These are phyloP conservation scores for Atta colombica DNA, from an alignment of 1,140 invertebrate genomes.

Conservation along the genomic window DNA sequence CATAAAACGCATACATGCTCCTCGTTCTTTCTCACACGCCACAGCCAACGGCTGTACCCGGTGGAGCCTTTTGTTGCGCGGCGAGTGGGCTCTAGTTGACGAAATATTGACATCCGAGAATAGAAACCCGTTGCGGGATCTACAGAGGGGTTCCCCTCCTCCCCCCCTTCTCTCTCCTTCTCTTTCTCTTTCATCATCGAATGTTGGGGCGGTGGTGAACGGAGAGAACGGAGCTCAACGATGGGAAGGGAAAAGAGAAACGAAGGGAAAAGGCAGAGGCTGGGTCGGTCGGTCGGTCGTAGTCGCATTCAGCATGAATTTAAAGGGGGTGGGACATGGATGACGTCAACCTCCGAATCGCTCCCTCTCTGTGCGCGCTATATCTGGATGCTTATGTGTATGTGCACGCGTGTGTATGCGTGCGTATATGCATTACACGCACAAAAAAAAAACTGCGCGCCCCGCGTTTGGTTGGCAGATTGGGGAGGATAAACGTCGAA, in stretches of 20 bases:
- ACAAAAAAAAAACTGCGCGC: constrained; percentile 18
- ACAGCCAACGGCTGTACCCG: constrained; percentile 68
- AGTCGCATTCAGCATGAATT: constrained; percentile 76
- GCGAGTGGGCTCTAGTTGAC: constrained; percentile 82
- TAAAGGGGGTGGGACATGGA: constrained; percentile 74
- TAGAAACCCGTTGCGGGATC: constrained; percentile 80
- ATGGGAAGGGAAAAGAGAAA: constrained; percentile 55
- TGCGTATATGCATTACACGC: neutral
- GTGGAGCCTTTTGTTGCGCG: constrained; percentile 76
- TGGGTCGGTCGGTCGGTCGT: constrained; percentile 58
- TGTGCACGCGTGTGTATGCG: neutral
- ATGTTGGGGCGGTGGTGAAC: constrained; percentile 25
- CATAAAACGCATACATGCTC: constrained; percentile 52
- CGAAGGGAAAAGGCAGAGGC: constrained; percentile 68
- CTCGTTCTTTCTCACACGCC: constrained; percentile 73
- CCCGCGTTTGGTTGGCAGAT: constrained; percentile 24
- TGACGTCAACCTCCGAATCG: constrained; percentile 80
- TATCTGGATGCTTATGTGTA: constrained; percentile 60
- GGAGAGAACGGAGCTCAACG: constrained; percentile 46
- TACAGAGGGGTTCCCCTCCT: constrained; percentile 58
- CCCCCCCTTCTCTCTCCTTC: constrained; percentile 21
- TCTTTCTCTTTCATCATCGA: constrained; percentile 17
- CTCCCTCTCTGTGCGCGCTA: constrained; percentile 64
- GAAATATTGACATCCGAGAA: constrained; percentile 86
- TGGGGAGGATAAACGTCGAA: constrained; percentile 54